Percentiles rank a stretch among this genome's conserved stretches.
Conservation (phyloP, 2,797 vertebrate species). For the Enteromius mattozi region DNA sequence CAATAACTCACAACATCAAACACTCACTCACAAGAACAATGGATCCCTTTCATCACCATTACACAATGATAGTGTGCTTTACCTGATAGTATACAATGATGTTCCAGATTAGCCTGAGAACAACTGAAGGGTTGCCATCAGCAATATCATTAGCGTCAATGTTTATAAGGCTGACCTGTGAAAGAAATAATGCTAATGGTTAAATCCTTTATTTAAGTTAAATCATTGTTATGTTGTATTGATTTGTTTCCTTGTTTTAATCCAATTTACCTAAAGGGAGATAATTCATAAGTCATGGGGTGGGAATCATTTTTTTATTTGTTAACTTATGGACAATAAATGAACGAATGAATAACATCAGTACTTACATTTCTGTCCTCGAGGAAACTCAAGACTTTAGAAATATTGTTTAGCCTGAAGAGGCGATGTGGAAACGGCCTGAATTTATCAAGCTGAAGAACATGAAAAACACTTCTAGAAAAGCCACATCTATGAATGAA, state of each 20-base stretch:
- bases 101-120: slow-evolving; percentile 90
- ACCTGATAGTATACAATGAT: slow-evolving; percentile 93
- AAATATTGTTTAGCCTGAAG: slow-evolving; percentile 93
- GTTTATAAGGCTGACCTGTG: slow-evolving; percentile 87
- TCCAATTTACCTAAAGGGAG: not conserved
- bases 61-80: slow-evolving; percentile 32
- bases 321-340: not conserved
- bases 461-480: slow-evolving; percentile 11
- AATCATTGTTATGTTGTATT: too few species aligned
- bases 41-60: not conserved
- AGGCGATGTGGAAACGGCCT: slow-evolving; percentile 88
- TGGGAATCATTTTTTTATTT: not conserved
- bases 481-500: not conserved
- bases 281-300: not conserved
- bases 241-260: not conserved
- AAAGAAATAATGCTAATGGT: slow-evolving; percentile 15
- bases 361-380: slow-evolving; percentile 90
- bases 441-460: slow-evolving; percentile 84
- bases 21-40: not conserved
- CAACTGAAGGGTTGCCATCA: slow-evolving; percentile 87
- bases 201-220: too few species aligned
- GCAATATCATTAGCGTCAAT: slow-evolving; percentile 87
- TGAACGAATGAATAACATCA: not conserved
- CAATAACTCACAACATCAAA: not conserved
- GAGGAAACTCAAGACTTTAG: slow-evolving; percentile 88